phyloP scores from a whole-genome alignment of 2,797 vertebrate genomes.

The Atherinosoma microstoma region DNA sequence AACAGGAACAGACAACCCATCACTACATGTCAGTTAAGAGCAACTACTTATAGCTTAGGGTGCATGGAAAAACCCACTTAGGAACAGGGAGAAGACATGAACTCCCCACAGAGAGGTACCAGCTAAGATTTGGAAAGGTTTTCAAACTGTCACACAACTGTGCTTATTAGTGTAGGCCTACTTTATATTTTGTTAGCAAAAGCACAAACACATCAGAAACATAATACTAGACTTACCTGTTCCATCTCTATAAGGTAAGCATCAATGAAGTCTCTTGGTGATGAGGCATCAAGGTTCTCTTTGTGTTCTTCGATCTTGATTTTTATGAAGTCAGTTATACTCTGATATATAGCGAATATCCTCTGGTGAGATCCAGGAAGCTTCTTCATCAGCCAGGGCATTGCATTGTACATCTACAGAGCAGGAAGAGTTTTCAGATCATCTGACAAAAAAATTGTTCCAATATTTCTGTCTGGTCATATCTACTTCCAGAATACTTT shows the following conservation, averaged over 20 bases:
- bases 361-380: constrained; percentile 75
- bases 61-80: too few relatives aligned
- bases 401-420: constrained; percentile 66
- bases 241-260: constrained; percentile 78
- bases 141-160: too few relatives aligned
- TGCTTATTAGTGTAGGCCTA: too few relatives aligned
- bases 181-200: background rate
- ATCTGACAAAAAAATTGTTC: background rate
- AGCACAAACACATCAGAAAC: background rate
- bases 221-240: constrained; percentile 72
- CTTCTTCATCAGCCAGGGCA: constrained; percentile 70
- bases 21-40: too few relatives aligned
- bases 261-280: constrained; percentile 82
- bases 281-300: constrained; percentile 63
- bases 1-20: too few relatives aligned
- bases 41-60: too few relatives aligned
- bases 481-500: background rate
- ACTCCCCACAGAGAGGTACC: too few relatives aligned
- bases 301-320: constrained; percentile 70
- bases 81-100: too few relatives aligned
- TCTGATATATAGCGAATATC: constrained; percentile 27
- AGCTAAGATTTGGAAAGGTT: too few relatives aligned
- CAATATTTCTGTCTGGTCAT: background rate
- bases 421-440: background rate
- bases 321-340: constrained; percentile 39